These are phyloP conservation scores for Xenopus petersii DNA, from an alignment of 2,797 vertebrate genomes.

Conservation along the genomic window DNA sequence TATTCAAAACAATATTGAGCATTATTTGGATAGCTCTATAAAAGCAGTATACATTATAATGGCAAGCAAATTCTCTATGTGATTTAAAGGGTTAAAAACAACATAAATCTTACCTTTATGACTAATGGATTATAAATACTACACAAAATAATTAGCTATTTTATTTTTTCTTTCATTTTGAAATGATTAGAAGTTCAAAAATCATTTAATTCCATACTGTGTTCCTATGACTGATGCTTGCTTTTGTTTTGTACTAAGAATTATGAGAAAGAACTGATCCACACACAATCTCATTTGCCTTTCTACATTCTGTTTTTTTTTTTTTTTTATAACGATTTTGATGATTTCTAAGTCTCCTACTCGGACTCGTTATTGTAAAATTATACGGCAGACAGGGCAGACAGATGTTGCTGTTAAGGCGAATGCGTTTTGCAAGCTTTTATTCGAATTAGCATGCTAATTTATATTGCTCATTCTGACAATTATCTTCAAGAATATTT, in stretches of 20 bases:
- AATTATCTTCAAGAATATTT: too few species aligned
- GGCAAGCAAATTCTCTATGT: neutral
- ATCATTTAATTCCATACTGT: conserved; percentile 27
- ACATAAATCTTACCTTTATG: neutral
- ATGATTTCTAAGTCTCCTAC: conserved; percentile 19
- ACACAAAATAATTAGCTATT: conserved; percentile 4
- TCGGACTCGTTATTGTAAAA: conserved; percentile 19
- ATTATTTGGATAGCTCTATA: too few species aligned
- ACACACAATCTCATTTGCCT: conserved; percentile 18
- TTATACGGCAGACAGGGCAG: neutral
- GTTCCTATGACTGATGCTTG: conserved; percentile 27
- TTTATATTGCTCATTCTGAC: neutral
- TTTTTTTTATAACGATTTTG: neutral
- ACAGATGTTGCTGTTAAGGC: conserved; percentile 22
- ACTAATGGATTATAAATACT: neutral
- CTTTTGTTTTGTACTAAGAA: neutral
- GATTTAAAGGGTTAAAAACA: neutral
- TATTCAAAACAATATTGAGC: too few species aligned
- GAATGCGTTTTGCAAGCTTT: conserved; percentile 23
- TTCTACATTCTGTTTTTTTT: neutral
- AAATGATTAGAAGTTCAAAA: conserved; percentile 26
- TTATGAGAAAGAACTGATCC: conserved; percentile 22
- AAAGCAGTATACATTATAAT: too few species aligned
- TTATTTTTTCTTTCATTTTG: conserved; percentile 14
- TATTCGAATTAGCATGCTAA: conserved; percentile 6